Base-by-base conservation (phyloP, 2,888 invertebrate species). In the Elegia similella region DNA sequence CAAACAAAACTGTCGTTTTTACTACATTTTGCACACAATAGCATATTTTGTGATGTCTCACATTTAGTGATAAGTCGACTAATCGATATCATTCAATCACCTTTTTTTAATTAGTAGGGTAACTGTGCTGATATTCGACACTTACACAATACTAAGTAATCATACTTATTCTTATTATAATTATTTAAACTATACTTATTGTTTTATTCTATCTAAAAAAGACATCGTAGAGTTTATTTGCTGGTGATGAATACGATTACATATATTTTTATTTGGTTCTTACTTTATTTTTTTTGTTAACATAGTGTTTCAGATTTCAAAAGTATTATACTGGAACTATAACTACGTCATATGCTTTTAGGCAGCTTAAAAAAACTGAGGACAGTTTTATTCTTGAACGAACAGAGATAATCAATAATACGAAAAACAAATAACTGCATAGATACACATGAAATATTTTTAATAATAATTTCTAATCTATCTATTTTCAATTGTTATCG, bases 61-160 rank as follows among this genome's bases (percentile, higher is more conserved):
- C 46, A 46, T 52, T 46, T 55, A 46, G 50, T 57, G 55, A 60
- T 60, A 42, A n/a, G 29, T 55, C 52, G 12, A 47, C 23, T 52
- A 50, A 55, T 59, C 55, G 57, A 57, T 57, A 43, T 13, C 47
- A 38, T 53, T 42, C 32, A 43, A 55, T 47, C 46, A 38, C 38
- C 13, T 47, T 34, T 38, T 52, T 52, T 50, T 50, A 43, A 12
- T 29, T 29, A 7, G 23, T n/a, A 52, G 52, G 52, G 52, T 42
- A 23, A 23, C 42, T 12, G 15, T 12, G 3, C 29, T 13, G 6
- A 13, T 47, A 2, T 7, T 13, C 7, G 47, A 30, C 47, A 47
- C 12, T 8, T 43, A n/a, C 38, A 38, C 38, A 12, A 8, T 12
- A 38, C 38, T 34, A 10, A 10, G 8, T 0, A 10, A 34, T 34